A percentile compares a stretch with the other conserved stretches of the same genome.
These are phyloP conservation scores for Drosophila littoralis DNA, from an alignment of 1,140 invertebrate species.

Conservation along the genomic window DNA sequence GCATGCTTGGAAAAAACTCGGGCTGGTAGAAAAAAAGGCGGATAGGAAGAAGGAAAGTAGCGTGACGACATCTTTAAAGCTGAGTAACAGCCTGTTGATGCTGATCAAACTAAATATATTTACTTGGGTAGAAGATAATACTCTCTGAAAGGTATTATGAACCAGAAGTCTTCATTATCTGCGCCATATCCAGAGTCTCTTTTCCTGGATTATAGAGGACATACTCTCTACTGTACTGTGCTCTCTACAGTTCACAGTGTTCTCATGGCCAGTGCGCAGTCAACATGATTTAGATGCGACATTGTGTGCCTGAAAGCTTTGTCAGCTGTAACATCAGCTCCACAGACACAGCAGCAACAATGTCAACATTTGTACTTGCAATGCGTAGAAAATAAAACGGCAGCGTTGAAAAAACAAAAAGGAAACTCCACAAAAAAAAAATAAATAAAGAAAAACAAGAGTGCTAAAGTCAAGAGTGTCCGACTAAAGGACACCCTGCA, in stretches of 20 bases:
- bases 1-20: no score
- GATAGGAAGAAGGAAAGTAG: no score
- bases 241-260: no score
- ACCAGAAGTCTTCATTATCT: neutral
- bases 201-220: neutral
- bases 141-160: no score
- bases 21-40: no score
- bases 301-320: conserved; percentile 58
- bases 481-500: neutral
- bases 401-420: conserved; percentile 33
- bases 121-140: no score
- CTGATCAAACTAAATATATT: no score
- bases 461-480: conserved; percentile 19
- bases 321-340: conserved; percentile 68
- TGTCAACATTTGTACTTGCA: conserved; percentile 52
- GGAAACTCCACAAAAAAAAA: conserved; percentile 30
- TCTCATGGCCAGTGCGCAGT: conserved; percentile 16
- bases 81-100: no score
- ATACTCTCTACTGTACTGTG: neutral
- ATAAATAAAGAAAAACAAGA: conserved; percentile 21
- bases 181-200: neutral
- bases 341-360: conserved; percentile 36
- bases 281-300: conserved; percentile 62
- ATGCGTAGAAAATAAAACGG: conserved; percentile 54
- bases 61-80: no score